These are phyloP conservation scores for Candoia aspera DNA, from an alignment of 2,113 vertebrate species.

Conservation along the genomic window DNA sequence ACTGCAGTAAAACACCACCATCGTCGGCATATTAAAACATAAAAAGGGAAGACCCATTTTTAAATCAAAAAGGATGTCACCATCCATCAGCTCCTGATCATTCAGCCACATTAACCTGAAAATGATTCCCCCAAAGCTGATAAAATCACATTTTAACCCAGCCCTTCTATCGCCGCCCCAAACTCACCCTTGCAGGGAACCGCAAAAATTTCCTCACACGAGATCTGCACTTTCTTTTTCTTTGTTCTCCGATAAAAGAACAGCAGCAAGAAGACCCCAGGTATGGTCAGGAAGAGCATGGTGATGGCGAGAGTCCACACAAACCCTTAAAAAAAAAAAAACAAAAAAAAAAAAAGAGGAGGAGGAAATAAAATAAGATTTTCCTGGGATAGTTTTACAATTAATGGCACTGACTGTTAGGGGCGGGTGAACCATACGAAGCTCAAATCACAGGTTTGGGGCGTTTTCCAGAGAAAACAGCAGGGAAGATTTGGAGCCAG, in stretches of 20 bases:
- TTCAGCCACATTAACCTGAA: background rate
- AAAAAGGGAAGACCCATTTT: background rate
- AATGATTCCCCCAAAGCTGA: background rate
- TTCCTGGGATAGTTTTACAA: no score
- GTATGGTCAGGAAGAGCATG: constrained; percentile 39
- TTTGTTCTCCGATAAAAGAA: constrained; percentile 51
- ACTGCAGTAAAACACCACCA: background rate
- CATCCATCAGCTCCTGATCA: background rate
- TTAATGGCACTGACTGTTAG: no score
- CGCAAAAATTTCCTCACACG: background rate
- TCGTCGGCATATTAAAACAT: background rate
- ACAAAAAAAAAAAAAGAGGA: no score
- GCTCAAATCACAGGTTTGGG: no score
- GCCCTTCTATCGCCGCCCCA: rapidly evolving
- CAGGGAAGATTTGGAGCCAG: no score
- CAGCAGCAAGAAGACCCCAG: constrained; percentile 49
- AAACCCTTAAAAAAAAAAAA: constrained; percentile 31
- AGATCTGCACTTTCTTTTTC: constrained; percentile 41
- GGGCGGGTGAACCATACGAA: no score
- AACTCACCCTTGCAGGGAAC: constrained; percentile 33
- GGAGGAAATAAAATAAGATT: background rate
- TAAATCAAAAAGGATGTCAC: background rate
- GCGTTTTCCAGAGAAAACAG: no score
- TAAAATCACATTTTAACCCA: background rate
- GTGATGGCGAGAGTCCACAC: constrained; percentile 43